Evolutionary conservation across 2,888 invertebrate species (phyloP).

Genomic region (Podotricha telesiphe): DNA sequence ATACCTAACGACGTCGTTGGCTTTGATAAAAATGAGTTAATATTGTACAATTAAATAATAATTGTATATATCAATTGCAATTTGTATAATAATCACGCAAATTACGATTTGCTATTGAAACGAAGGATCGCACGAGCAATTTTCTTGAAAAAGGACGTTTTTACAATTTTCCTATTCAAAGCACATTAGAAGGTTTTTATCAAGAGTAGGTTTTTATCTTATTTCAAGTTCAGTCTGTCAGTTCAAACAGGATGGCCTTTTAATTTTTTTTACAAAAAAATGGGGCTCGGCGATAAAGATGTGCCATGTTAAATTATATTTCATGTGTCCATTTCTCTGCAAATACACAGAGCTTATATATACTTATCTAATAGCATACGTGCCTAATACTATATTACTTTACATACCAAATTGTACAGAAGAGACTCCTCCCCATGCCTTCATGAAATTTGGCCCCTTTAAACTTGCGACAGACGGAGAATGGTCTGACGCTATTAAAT

Average conservation of each 20-base stretch:
- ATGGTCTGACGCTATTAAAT: slow-evolving; percentile 87
- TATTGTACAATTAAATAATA: neutral
- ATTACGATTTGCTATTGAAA: neutral
- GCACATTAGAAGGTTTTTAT: no score
- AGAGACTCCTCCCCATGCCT: slow-evolving; percentile 89
- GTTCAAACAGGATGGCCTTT: no score
- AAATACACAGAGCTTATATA: no score
- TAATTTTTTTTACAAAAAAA: no score
- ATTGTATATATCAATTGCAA: neutral
- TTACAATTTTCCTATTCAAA: no score
- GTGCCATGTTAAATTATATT: no score
- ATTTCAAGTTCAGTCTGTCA: no score
- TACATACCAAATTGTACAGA: slow-evolving; percentile 87
- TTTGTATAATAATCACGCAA: neutral
- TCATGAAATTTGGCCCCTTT: slow-evolving; percentile 86
- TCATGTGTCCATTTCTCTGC: no score
- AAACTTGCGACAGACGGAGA: slow-evolving; percentile 87
- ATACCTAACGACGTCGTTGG: neutral
- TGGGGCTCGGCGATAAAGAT: no score
- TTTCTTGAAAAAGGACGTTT: no score
- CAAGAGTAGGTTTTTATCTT: no score
- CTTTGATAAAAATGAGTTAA: neutral
- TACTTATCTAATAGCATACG: neutral
- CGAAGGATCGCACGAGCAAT: neutral
- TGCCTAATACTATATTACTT: neutral